Percentiles rank a stretch among this genome's conserved stretches.
Conservation (phyloP, 2,797 vertebrate species). For the Clarias laeviceps region DNA sequence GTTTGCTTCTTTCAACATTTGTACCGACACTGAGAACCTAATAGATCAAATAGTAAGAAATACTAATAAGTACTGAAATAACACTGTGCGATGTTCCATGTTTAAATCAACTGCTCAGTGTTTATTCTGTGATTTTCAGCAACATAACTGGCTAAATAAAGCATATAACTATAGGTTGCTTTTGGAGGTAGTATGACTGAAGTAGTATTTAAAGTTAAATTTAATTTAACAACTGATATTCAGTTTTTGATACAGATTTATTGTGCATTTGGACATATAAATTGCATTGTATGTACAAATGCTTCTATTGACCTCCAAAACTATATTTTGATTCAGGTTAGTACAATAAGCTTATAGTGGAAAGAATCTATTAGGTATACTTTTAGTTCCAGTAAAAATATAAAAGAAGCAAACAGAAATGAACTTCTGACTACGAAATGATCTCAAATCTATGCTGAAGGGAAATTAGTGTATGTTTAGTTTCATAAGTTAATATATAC, state of each 20-base stretch:
- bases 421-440: background rate
- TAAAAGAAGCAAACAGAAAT: background rate
- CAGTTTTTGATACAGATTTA: background rate
- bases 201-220: background rate
- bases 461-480: background rate
- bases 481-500: background rate
- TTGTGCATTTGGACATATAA: background rate
- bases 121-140: background rate
- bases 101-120: background rate
- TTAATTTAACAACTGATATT: background rate
- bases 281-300: too few relatives aligned
- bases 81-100: background rate
- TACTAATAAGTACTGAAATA: background rate
- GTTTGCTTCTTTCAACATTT: background rate
- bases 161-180: background rate
- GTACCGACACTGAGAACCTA: background rate
- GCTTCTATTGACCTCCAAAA: background rate
- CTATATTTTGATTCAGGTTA: background rate
- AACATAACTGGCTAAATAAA: background rate
- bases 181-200: background rate
- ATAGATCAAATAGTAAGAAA: background rate
- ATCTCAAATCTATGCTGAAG: background rate
- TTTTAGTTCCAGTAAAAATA: background rate
- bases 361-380: background rate
- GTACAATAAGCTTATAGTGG: background rate